Evolutionary conservation across 2,888 invertebrate genomes (phyloP), one percentile per base, ranked within the genome.

Genomic region (Hydraecia micacea): DNA sequence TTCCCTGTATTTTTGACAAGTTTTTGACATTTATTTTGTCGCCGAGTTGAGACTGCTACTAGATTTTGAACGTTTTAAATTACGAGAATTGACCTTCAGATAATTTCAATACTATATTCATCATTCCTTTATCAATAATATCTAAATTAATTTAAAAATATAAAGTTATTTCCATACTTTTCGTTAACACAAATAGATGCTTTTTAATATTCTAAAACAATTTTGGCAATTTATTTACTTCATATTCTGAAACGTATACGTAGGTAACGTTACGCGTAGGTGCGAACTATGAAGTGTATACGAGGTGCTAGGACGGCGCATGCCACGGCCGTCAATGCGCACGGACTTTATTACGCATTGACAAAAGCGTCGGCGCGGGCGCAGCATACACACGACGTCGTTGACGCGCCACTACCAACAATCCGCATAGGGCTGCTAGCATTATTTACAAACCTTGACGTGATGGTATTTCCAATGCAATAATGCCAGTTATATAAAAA

Each of bases 351-450:
- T 95, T 94, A 94, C 96, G 94, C 93, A 95, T 94, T 94, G 94
- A 93, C 91, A 91, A 88, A 89, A 82, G 84, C 87, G 83, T 68
- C 73, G 78, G 91, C 81, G 92, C 93, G 87, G 87, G 87, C 88
- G 85, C 85, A 85, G 96, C 93, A 96, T 95, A 96, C 95, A 95
- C 95, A 95, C 92, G 94, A 94, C 93, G 86, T 93, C 91, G 92
- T 95, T 95, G 91, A 88, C 87, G 80, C 84, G 71, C 81, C 80
- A 83, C 77, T 84, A 86, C 75, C 85, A 80, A 77, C 83, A 86
- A 85, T 81, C 86, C 88, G 83, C 86, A 78, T 85, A 90, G 92
- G 88, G 90, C 90, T 90, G 88, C 75, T 84, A 83, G 62, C 71
- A 77, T 77, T 79, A 87, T 86, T 86, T 81, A 80, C 74, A 84